Conservation (phyloP, 2,888 invertebrate species). For the Aphodius sticticus region DNA sequence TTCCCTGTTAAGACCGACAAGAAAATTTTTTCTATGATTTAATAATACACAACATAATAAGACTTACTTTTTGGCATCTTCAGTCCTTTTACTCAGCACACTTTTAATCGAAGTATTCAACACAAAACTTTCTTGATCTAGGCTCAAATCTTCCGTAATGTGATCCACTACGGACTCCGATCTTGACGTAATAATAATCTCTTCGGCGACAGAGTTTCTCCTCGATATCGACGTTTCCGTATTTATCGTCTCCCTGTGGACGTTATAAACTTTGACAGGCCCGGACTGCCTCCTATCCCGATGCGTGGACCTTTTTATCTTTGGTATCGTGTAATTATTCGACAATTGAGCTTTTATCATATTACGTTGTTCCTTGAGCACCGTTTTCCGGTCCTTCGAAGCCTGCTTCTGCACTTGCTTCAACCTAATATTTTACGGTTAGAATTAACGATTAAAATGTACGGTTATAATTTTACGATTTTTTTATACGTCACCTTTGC, state of each 20-base stretch:
- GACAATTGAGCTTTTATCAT: conserved; percentile 64
- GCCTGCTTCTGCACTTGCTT: conserved; percentile 65
- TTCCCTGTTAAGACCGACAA: too few species aligned
- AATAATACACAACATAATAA: background rate
- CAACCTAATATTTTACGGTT: conserved; percentile 52
- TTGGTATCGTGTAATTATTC: conserved; percentile 60
- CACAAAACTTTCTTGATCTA: conserved; percentile 26
- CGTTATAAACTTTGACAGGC: conserved; percentile 63
- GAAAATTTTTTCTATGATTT: background rate
- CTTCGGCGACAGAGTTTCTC: conserved; percentile 50
- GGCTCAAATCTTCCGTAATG: conserved; percentile 40
- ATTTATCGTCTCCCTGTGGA: conserved; percentile 55
- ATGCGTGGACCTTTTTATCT: conserved; percentile 61
- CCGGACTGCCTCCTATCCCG: conserved; percentile 57
- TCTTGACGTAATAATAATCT: conserved; percentile 51
- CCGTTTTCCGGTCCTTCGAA: conserved; percentile 63
- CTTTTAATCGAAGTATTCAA: conserved; percentile 31
- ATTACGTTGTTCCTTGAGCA: conserved; percentile 63
- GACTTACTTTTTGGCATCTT: conserved; percentile 47
- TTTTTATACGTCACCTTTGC: conserved; percentile 61
- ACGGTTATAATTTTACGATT: background rate
- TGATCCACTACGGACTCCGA: conserved; percentile 46
- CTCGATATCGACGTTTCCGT: conserved; percentile 55
- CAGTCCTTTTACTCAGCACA: conserved; percentile 38
- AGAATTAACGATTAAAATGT: conserved; percentile 29